Percentiles rank a stretch among this genome's conserved stretches.
phyloP scores from a whole-genome alignment of 2,797 vertebrate genomes.

The Gastrophryne carolinensis region DNA sequence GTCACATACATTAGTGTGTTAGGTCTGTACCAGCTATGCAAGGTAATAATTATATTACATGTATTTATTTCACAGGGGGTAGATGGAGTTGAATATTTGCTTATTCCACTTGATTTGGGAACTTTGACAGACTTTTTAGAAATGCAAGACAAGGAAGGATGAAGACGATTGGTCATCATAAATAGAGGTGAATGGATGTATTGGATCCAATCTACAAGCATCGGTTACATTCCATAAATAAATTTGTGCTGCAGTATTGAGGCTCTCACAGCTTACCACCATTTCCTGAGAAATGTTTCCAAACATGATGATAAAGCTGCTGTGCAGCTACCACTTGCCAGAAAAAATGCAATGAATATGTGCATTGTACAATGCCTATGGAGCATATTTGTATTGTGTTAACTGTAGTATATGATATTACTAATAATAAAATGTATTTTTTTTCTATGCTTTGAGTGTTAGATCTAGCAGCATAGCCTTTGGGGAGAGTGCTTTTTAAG shows the following conservation, averaged over 20 bases:
- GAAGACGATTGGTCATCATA: slow-evolving; percentile 16
- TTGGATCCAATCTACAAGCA: not conserved
- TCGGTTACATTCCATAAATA: not conserved
- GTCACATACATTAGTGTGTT: no score
- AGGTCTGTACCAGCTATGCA: no score
- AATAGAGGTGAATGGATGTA: not conserved
- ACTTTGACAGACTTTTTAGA: slow-evolving; percentile 88
- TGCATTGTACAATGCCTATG: no score
- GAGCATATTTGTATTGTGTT: not conserved
- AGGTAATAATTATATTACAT: not conserved
- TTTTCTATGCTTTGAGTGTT: not conserved
- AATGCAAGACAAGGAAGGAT: slow-evolving; percentile 77
- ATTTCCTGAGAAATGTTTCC: not conserved
- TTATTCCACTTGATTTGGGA: slow-evolving; percentile 82
- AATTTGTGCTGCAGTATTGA: not conserved
- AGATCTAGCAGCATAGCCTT: no score
- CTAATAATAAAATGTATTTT: not conserved
- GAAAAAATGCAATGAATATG: not conserved
- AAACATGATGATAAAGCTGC: not conserved
- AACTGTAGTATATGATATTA: not conserved
- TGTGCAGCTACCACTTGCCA: not conserved
- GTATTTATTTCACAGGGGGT: slow-evolving; percentile 72
- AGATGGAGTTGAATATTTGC: slow-evolving; percentile 90
- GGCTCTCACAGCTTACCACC: no score
- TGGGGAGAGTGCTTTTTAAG: no score